These are phyloP conservation scores for Lithophane semibrunnea DNA, from an alignment of 2,888 invertebrate genomes.

Conservation along the genomic window DNA sequence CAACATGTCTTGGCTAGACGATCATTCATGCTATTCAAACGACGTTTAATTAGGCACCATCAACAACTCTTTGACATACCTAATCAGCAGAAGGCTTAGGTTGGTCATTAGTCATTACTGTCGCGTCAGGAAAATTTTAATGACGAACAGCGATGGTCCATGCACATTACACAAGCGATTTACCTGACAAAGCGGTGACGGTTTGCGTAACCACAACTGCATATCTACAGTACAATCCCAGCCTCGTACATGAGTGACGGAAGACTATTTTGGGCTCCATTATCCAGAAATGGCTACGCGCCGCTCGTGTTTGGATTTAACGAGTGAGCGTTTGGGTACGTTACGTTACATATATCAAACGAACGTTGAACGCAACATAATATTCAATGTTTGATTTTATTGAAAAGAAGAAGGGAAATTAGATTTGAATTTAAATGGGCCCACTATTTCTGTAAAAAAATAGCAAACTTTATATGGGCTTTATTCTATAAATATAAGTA, in stretches of 20 bases:
- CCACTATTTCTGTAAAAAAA: not conserved
- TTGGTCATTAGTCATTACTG: conserved; percentile 21
- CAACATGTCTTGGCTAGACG: conserved; percentile 32
- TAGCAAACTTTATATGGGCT: not conserved
- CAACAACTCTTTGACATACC: conserved; percentile 17
- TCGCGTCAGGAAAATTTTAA: conserved; percentile 21
- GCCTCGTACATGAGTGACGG: conserved; percentile 82
- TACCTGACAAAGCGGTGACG: conserved; percentile 23
- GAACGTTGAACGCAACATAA: conserved; percentile 63
- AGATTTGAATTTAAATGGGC: conserved; percentile 10
- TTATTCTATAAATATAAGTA: not conserved
- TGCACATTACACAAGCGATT: conserved; percentile 24
- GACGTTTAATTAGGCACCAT: conserved; percentile 28
- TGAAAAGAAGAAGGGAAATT: conserved; percentile 39
- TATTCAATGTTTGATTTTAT: conserved; percentile 44
- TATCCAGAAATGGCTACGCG: conserved; percentile 87
- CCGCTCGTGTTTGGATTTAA: conserved; percentile 84
- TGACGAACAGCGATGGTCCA: conserved; percentile 26
- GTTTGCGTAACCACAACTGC: conserved; percentile 62
- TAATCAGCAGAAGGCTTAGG: conserved; percentile 40
- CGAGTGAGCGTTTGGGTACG: conserved; percentile 76
- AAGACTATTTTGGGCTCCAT: conserved; percentile 86
- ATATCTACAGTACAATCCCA: conserved; percentile 68
- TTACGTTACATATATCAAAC: conserved; percentile 52
- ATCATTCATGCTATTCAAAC: conserved; percentile 41